Percentiles rank a stretch among this genome's conserved stretches.
phyloP scores from a whole-genome alignment of 2,888 invertebrate genomes.

The Neoascia interrupta region DNA sequence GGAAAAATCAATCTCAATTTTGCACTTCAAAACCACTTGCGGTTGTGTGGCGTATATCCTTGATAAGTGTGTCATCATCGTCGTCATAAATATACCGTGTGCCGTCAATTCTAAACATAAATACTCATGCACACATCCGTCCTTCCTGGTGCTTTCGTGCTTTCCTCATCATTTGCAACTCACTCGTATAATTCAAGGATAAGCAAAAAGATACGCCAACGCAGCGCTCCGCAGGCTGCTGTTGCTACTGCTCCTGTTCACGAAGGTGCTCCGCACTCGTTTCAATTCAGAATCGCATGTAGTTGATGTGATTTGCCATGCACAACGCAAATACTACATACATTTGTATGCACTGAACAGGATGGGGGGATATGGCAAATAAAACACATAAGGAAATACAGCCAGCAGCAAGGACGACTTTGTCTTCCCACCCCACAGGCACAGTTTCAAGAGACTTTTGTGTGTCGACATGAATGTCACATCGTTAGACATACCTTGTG shows the following conservation, averaged over 20 bases:
- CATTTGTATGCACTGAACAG: too few relatives aligned
- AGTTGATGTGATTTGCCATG: constrained; percentile 65
- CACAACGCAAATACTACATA: constrained; percentile 66
- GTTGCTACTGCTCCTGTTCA: too few relatives aligned
- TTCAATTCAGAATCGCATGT: constrained; percentile 63
- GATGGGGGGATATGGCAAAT: constrained; percentile 15
- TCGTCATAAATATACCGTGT: constrained; percentile 49
- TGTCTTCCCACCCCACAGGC: constrained; percentile 16
- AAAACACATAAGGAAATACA: constrained; percentile 44
- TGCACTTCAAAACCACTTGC: constrained; percentile 47
- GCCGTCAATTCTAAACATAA: constrained; percentile 55
- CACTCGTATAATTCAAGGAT: constrained; percentile 66
- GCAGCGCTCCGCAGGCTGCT: constrained; percentile 6
- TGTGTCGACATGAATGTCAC: constrained; percentile 48
- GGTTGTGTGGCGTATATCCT: constrained; percentile 40
- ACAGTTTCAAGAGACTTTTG: constrained; percentile 12
- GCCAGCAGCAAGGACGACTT: constrained; percentile 66
- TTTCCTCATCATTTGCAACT: constrained; percentile 57
- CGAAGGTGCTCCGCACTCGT: constrained; percentile 19
- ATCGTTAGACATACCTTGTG: constrained; percentile 54
- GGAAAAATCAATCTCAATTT: constrained; percentile 54
- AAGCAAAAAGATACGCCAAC: constrained; percentile 52
- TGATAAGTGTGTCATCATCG: constrained; percentile 50
- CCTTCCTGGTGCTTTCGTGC: constrained; percentile 34
- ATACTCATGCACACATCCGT: constrained; percentile 34